These are phyloP conservation scores for Trissolcus basalis DNA, from an alignment of 1,140 invertebrate species.

Conservation along the genomic window DNA sequence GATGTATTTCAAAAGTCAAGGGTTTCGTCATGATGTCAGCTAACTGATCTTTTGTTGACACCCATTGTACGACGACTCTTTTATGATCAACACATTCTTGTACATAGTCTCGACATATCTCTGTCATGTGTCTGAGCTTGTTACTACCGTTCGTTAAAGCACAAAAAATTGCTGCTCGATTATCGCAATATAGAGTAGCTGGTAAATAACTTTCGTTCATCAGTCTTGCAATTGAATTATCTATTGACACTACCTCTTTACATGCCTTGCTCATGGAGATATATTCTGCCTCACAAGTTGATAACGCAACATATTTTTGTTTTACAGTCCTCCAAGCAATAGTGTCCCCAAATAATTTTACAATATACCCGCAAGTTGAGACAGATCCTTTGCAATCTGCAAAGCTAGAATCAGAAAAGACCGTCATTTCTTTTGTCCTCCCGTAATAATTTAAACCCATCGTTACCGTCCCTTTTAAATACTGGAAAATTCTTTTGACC, in stretches of 20 bases:
- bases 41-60: slow-evolving; percentile 1
- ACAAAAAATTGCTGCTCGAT: neutral
- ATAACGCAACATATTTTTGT: slow-evolving; percentile 14
- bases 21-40: no score
- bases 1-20: no score
- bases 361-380: slow-evolving; percentile 1
- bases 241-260: slow-evolving; percentile 18
- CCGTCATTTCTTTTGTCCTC: no score
- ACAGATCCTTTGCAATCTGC: neutral
- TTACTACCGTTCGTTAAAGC: neutral
- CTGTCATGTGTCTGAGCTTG: neutral
- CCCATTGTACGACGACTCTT: neutral
- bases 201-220: slow-evolving; percentile 11
- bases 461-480: no score
- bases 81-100: neutral
- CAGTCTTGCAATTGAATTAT: slow-evolving; percentile 7
- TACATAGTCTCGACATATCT: no score
- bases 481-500: neutral
- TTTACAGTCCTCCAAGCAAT: slow-evolving; percentile 21
- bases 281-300: slow-evolving; percentile 31
- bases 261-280: slow-evolving; percentile 25
- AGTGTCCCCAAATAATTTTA: slow-evolving; percentile 19
- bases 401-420: no score
- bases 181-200: slow-evolving; percentile 2
- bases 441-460: no score